Evolutionary conservation across 1,140 invertebrate genomes (phyloP), one percentile per base, ranked within the genome.

Genomic region (Trachymyrmex septentrionalis): DNA sequence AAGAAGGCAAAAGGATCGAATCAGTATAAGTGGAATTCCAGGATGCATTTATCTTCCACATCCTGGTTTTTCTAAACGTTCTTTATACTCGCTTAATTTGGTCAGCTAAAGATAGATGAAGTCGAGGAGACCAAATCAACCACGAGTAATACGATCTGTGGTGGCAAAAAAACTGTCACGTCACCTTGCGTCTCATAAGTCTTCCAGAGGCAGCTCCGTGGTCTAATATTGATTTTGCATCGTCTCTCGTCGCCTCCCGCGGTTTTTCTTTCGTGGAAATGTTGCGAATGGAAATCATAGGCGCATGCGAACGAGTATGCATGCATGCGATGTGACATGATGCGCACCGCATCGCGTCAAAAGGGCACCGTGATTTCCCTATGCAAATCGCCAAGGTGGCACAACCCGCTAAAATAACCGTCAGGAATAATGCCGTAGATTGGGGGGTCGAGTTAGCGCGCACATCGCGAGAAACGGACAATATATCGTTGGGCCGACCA

Each of bases 401-500:
- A 30, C 30, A 63, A 75, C 34, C 27, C 78, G 89, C 91, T 94
- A 90, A 95, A 94, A 94, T 94, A 94, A 95, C 93, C 90, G 90
- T 87, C 88, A 88, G 88, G 92, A 91, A 94, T 94, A 94, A 94
- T 93, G 92, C 89, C 75, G 88, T 91, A 93, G 91, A 93, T 93
- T 91, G 92, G 92, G 88, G 77, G 92, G 91, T 86, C 71, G 86
- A 90, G 92, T 92, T 92, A 91, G 91, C 85, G 90, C 88, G 87
- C 77, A 92, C 92, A 92, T 92, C 93, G 91, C 92, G 94, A 80
- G 63, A 80, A 69, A 80, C 63, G 77, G 77, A 80, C 77, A 80
- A 95, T 95, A 94, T 94, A 95, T 95, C 92, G 94, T 92, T 91
- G 92, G 91, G 24, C 85, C 87, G 90, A 91, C 95, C 94, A 95